A percentile compares a stretch with the other conserved stretches of the same genome.
Evolutionary conservation across 2,113 vertebrate species (phyloP).

Genomic region (Ascaphus truei): DNA sequence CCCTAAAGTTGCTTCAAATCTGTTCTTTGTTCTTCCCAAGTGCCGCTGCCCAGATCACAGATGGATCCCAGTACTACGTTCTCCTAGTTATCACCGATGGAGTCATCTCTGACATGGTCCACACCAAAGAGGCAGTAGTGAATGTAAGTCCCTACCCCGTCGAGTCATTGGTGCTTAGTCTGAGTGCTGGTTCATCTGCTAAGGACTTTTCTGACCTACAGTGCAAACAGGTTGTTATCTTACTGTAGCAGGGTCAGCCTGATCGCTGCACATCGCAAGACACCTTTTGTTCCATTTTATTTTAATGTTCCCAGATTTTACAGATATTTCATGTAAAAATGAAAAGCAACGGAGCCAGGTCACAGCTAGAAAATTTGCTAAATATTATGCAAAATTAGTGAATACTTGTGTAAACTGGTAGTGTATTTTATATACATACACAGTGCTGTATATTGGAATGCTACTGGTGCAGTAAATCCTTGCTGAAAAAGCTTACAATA

Average conservation of each 20-base stretch:
- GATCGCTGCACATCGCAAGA: neutral
- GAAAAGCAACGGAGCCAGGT: no score
- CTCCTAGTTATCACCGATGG: conserved; percentile 95
- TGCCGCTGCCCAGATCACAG: conserved; percentile 79
- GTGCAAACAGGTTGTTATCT: neutral
- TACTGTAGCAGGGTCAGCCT: neutral
- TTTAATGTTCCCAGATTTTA: no score
- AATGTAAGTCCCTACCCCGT: conserved; percentile 67
- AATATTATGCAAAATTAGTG: no score
- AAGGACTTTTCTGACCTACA: neutral
- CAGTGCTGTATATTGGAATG: no score
- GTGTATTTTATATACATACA: no score
- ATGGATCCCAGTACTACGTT: conserved; percentile 94
- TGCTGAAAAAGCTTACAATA: no score
- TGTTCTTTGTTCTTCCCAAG: conserved; percentile 50
- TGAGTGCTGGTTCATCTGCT: neutral
- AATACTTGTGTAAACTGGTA: no score
- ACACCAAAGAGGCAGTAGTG: conserved; percentile 96
- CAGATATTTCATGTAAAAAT: no score
- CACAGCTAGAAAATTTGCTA: no score
- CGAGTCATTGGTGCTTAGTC: neutral
- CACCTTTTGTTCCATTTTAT: no score
- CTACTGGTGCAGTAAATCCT: no score
- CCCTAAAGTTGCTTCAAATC: no score
- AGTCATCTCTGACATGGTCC: conserved; percentile 96